These are phyloP conservation scores for Pantherophis alleghaniensis DNA, from an alignment of 2,797 vertebrate species.

Conservation along the genomic window DNA sequence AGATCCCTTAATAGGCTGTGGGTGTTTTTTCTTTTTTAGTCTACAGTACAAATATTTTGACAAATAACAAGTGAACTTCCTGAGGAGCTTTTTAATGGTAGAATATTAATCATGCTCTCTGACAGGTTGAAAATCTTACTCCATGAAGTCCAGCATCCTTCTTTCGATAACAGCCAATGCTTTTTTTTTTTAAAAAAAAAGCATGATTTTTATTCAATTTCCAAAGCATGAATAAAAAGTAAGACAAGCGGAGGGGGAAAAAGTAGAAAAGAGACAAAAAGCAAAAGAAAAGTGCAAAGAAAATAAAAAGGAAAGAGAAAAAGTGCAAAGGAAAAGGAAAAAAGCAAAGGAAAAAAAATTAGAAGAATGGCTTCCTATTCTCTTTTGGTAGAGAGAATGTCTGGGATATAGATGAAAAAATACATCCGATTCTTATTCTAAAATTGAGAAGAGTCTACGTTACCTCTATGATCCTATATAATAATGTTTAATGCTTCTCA, in stretches of 20 bases:
- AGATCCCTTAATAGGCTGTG: neutral
- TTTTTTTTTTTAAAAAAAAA: neutral
- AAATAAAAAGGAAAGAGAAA: neutral
- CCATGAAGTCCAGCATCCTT: neutral
- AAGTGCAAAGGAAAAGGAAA: neutral
- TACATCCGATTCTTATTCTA: neutral
- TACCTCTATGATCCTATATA: neutral
- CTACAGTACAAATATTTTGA: neutral
- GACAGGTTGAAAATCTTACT: neutral
- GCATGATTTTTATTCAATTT: neutral
- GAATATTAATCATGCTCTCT: neutral
- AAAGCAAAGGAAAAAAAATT: neutral
- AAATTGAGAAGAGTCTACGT: neutral
- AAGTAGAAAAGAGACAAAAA: neutral
- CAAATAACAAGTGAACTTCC: neutral
- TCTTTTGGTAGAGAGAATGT: neutral
- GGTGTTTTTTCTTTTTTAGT: neutral
- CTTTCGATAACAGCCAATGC: neutral
- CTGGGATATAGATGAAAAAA: neutral
- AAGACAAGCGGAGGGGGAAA: neutral
- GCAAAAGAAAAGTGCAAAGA: neutral
- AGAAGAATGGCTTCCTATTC: neutral
- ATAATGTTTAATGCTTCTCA: no score
- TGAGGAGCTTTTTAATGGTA: neutral
- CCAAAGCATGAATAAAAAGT: neutral